phyloP scores from a whole-genome alignment of 2,797 vertebrate genomes.

The Australoheros facetus region DNA sequence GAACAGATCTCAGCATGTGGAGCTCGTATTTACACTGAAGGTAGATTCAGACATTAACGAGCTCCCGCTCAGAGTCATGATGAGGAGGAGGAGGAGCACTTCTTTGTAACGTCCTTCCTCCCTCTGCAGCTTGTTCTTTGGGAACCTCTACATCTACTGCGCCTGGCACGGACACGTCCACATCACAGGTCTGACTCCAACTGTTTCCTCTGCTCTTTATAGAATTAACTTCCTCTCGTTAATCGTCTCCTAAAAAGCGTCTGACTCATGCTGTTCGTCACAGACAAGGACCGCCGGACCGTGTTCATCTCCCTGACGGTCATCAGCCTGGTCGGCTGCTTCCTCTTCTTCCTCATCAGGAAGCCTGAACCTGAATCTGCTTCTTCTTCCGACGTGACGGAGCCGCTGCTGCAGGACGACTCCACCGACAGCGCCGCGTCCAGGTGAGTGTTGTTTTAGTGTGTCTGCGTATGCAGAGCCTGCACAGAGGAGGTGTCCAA shows the following conservation, averaged over 20 bases:
- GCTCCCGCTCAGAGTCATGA: no score
- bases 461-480: neutral
- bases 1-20: no score
- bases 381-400: conserved; percentile 46
- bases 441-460: conserved; percentile 46
- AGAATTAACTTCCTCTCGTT: neutral
- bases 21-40: no score
- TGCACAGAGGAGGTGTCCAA: neutral
- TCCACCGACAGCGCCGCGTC: conserved; percentile 49
- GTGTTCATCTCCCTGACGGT: conserved; percentile 96
- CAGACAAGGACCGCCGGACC: conserved; percentile 92
- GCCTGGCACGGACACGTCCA: conserved; percentile 93
- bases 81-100: no score
- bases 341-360: conserved; percentile 96
- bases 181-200: conserved; percentile 84
- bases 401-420: conserved; percentile 67
- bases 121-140: conserved; percentile 91
- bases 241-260: neutral
- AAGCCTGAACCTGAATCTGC: conserved; percentile 76
- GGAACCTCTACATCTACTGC: conserved; percentile 94
- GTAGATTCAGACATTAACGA: no score
- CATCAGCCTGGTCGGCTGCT: conserved; percentile 94
- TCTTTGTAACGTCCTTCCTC: no score
- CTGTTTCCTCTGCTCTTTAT: neutral
- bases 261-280: conserved; percentile 34